Conservation (phyloP, 2,113 vertebrate species). For the Willisornis vidua region DNA sequence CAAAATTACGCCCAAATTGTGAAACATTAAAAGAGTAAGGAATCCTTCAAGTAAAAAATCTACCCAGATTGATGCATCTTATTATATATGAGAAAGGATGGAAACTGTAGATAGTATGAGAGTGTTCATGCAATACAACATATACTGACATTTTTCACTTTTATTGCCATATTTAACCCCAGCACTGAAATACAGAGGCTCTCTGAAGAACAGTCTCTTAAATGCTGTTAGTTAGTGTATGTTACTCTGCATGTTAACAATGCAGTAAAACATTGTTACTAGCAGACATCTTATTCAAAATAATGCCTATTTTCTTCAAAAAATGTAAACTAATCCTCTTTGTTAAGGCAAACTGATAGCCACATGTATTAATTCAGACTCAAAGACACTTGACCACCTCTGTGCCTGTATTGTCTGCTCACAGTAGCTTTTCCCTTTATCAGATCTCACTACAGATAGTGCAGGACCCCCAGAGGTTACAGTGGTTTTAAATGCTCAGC, state of each 20-base stretch:
- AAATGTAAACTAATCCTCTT: not conserved
- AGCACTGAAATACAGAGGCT: not conserved
- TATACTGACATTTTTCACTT: not conserved
- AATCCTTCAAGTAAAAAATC: not conserved
- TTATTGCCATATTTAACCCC: not conserved
- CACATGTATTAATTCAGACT: not conserved
- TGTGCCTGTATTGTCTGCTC: not conserved
- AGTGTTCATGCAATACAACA: not conserved
- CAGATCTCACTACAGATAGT: not conserved
- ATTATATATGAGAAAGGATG: not conserved
- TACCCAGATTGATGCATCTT: not conserved
- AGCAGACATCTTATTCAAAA: not conserved
- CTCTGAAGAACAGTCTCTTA: not conserved
- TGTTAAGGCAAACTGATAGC: not conserved
- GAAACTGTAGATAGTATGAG: not conserved
- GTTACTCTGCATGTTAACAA: not conserved
- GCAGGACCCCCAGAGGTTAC: not conserved
- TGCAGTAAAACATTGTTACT: not conserved
- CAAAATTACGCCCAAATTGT: not conserved
- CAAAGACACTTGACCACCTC: not conserved
- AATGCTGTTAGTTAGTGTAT: not conserved
- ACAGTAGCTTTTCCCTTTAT: not conserved
- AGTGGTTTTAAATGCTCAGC: not conserved
- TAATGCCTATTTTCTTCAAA: not conserved
- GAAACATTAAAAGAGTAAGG: not conserved